Evolutionary conservation across 1,140 invertebrate genomes (phyloP).

Genomic region (silkworm (Bombyx mori)): DNA sequence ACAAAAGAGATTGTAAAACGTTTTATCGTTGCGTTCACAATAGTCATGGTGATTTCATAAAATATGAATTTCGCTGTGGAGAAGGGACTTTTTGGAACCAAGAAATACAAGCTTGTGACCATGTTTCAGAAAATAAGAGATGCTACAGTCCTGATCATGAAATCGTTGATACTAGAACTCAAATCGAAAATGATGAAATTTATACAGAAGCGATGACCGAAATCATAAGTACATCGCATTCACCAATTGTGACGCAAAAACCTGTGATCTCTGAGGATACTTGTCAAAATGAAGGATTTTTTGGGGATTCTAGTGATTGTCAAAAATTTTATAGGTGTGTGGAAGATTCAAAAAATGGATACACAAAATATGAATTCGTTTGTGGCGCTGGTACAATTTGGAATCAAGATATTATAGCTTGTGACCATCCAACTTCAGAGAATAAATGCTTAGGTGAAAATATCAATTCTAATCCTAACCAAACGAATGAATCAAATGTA

Average conservation of each 20-base stretch:
- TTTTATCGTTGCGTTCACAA: slow-evolving; percentile 78
- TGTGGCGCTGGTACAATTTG: slow-evolving; percentile 76
- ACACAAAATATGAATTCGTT: slow-evolving; percentile 72
- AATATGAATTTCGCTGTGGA: slow-evolving; percentile 75
- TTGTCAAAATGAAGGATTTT: slow-evolving; percentile 74
- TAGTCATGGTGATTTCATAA: slow-evolving; percentile 68
- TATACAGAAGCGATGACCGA: slow-evolving; percentile 64
- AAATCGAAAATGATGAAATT: slow-evolving; percentile 9
- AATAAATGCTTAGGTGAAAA: slow-evolving; percentile 17
- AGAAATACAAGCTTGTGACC: slow-evolving; percentile 70
- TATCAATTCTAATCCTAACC: slow-evolving; percentile 8
- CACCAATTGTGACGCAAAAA: slow-evolving; percentile 18
- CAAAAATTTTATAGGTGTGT: slow-evolving; percentile 83
- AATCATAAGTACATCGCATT: slow-evolving; percentile 26
- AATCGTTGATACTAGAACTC: not conserved
- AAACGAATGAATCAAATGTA: not conserved
- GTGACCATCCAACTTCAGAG: slow-evolving; percentile 51
- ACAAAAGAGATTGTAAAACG: slow-evolving; percentile 68
- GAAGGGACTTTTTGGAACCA: slow-evolving; percentile 74
- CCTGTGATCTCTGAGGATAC: slow-evolving; percentile 13
- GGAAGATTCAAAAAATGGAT: slow-evolving; percentile 73
- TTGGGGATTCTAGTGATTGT: slow-evolving; percentile 75
- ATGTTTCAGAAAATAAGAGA: slow-evolving; percentile 31
- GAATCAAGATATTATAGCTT: slow-evolving; percentile 71
- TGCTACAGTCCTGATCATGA: slow-evolving; percentile 17